Evolutionary conservation across 2,113 vertebrate species (phyloP).

Genomic region (Nothocercus nigrocapillus): DNA sequence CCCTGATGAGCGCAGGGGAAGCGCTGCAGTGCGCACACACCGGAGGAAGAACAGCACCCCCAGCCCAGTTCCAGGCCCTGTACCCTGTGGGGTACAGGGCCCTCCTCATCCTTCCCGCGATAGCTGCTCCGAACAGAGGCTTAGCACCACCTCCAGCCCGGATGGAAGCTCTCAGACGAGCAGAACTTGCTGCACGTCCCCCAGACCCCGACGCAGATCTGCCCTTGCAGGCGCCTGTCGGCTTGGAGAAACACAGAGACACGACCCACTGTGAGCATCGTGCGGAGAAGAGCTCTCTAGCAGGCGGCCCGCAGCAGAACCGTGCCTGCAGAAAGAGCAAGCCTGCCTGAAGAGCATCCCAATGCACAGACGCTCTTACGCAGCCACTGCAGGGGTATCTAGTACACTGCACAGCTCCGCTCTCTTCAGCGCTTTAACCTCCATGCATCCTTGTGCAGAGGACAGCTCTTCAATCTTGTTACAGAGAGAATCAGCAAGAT

Average conservation of each 20-base stretch:
- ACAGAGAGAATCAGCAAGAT: background rate
- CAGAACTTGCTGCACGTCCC: too few relatives aligned
- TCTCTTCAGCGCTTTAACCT: background rate
- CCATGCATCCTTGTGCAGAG: background rate
- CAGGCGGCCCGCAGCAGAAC: background rate
- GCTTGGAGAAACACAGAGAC: background rate
- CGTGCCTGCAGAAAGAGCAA: background rate
- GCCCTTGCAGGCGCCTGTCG: too few relatives aligned
- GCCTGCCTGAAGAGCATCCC: background rate
- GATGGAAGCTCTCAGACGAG: background rate
- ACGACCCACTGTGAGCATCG: background rate
- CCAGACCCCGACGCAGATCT: too few relatives aligned
- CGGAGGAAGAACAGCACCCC: background rate
- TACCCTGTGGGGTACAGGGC: background rate
- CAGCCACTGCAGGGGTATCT: background rate
- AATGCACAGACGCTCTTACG: background rate
- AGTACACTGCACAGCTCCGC: too few relatives aligned
- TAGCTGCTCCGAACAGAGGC: background rate
- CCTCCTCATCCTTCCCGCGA: background rate
- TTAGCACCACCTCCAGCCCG: too few relatives aligned
- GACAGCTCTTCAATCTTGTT: background rate
- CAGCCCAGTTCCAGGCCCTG: too few relatives aligned
- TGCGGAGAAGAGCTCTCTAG: background rate
- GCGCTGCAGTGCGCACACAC: background rate
- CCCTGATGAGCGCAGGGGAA: background rate